These are phyloP conservation scores for Caenorhabditis wallacei DNA, from an alignment of 2,888 invertebrate genomes.

Conservation along the genomic window DNA sequence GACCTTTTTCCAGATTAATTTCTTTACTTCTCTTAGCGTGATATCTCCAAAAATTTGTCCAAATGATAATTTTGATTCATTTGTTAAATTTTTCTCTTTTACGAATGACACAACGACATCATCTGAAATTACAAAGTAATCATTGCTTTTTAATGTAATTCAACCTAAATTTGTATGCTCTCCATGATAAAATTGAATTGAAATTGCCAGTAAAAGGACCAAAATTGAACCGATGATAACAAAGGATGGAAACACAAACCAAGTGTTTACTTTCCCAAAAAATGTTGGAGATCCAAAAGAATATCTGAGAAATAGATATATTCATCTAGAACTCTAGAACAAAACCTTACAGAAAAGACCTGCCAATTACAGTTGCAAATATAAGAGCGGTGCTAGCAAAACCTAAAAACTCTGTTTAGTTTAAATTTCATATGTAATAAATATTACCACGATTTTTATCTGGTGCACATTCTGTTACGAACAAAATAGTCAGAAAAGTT, in stretches of 20 bases:
- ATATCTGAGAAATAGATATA: slow-evolving; percentile 28
- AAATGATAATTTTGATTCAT: slow-evolving; percentile 27
- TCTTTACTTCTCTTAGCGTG: slow-evolving; percentile 41
- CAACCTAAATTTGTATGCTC: neutral
- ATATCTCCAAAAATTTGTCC: slow-evolving; percentile 40
- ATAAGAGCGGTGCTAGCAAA: slow-evolving; percentile 46
- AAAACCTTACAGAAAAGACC: slow-evolving; percentile 1
- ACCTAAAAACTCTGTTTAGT: slow-evolving; percentile 5
- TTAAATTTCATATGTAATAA: neutral
- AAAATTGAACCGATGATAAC: neutral
- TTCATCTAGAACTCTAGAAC: neutral
- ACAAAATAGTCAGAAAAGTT: slow-evolving; percentile 51
- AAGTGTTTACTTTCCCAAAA: slow-evolving; percentile 25
- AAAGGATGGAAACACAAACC: slow-evolving; percentile 47
- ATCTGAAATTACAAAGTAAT: slow-evolving; percentile 17
- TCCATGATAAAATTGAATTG: slow-evolving; percentile 63
- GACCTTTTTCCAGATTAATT: neutral
- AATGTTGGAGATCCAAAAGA: slow-evolving; percentile 41
- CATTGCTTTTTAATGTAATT: neutral
- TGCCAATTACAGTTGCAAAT: slow-evolving; percentile 2
- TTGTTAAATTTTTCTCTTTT: slow-evolving; percentile 48
- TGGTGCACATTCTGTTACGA: slow-evolving; percentile 64
- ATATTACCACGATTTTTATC: slow-evolving; percentile 53
- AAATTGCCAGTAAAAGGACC: neutral
- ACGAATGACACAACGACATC: slow-evolving; percentile 15